phyloP scores from a whole-genome alignment of 2,888 invertebrate species.

The Ophraella communa region DNA sequence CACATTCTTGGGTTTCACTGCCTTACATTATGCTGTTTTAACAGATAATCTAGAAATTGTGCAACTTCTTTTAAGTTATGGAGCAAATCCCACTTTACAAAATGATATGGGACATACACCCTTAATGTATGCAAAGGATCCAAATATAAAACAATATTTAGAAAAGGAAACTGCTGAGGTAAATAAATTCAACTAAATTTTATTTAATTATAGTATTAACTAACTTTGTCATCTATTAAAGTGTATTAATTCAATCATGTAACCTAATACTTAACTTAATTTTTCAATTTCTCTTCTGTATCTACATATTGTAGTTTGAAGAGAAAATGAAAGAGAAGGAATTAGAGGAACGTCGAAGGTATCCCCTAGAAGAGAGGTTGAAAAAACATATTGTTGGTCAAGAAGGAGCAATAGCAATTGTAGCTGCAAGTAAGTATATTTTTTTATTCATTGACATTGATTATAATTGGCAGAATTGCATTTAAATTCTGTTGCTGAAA shows the following conservation, averaged over 20 bases:
- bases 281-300: neutral
- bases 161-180: constrained; percentile 62
- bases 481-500: no score
- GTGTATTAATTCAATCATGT: no score
- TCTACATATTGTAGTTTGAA: constrained; percentile 57
- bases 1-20: constrained; percentile 84
- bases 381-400: constrained; percentile 87
- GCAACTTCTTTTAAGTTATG: constrained; percentile 71
- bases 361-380: constrained; percentile 83
- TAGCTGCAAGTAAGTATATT: constrained; percentile 68
- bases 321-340: constrained; percentile 67
- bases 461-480: neutral
- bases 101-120: constrained; percentile 82
- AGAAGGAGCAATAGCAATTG: constrained; percentile 79
- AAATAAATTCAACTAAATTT: constrained; percentile 18
- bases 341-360: constrained; percentile 79
- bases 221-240: no score
- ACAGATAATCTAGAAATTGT: constrained; percentile 72
- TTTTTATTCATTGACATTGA: neutral
- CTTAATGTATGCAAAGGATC: constrained; percentile 74
- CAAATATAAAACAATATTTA: constrained; percentile 69
- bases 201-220: no score
- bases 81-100: constrained; percentile 75
- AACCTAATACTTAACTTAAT: no score
- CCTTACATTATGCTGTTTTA: constrained; percentile 87